Conservation (phyloP, 2,113 vertebrate genomes). For the Aspiorhynchus laticeps region DNA sequence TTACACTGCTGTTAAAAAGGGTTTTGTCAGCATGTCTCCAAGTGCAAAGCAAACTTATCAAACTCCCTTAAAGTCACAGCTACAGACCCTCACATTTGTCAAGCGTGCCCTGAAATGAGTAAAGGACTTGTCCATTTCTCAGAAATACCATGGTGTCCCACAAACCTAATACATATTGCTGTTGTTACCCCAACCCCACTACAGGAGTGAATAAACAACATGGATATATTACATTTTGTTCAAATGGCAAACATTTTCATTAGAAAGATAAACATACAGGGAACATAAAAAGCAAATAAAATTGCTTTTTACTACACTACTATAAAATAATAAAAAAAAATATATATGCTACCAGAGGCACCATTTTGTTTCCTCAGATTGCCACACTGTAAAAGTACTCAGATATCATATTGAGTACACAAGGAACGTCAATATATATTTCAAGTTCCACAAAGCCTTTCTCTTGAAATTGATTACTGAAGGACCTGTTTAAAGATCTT, state of each 20-base stretch:
- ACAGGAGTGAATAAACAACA: no score
- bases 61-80: slow-evolving; percentile 69
- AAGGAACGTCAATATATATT: background rate
- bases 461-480: background rate
- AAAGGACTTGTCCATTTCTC: background rate
- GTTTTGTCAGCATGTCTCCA: slow-evolving; percentile 72
- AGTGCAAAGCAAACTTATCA: slow-evolving; percentile 68
- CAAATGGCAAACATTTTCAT: background rate
- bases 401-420: background rate
- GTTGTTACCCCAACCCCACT: background rate
- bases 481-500: background rate
- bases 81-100: background rate
- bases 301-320: background rate
- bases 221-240: background rate
- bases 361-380: background rate
- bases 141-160: background rate
- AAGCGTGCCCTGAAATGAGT: background rate
- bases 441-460: background rate
- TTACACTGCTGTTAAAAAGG: slow-evolving; percentile 68
- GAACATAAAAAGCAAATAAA: background rate
- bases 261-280: background rate
- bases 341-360: background rate
- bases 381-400: background rate
- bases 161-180: background rate
- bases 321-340: background rate